Conservation (phyloP, 2,113 vertebrate species). For the Mus spicilegus region DNA sequence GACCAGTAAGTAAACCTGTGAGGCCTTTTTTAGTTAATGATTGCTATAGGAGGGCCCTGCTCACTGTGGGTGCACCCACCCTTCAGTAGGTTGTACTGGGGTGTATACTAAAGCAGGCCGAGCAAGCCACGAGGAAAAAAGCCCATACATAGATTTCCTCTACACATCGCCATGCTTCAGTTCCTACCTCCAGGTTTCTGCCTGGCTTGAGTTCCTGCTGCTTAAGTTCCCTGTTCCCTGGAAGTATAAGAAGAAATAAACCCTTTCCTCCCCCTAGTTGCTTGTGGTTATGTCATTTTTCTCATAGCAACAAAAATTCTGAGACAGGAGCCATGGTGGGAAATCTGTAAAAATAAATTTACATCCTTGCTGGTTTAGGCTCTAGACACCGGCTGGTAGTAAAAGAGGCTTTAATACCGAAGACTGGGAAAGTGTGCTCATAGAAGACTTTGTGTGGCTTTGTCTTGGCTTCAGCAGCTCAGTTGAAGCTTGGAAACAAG, state of each 20-base stretch:
- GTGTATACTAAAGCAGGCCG: neutral
- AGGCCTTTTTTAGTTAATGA: neutral
- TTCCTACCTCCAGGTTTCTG: neutral
- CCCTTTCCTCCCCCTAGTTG: neutral
- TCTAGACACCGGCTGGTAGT: neutral
- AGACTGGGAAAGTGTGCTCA: neutral
- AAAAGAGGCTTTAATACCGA: neutral
- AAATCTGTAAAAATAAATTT: neutral
- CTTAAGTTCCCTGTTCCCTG: neutral
- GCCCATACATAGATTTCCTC: neutral
- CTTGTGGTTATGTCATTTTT: neutral
- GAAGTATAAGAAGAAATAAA: neutral
- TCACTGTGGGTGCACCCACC: neutral
- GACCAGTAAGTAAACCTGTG: neutral
- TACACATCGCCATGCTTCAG: no score
- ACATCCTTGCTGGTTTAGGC: neutral
- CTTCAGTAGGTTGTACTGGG: fast-evolving
- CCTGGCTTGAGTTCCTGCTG: neutral
- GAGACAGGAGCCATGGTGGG: neutral
- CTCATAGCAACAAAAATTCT: neutral
- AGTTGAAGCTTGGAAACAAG: neutral
- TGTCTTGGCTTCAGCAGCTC: neutral
- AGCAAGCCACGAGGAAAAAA: neutral
- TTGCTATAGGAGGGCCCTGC: neutral
- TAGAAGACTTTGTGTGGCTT: neutral